Base-by-base conservation (phyloP, 1,140 invertebrate species). In the Eufriesea mexicana region DNA sequence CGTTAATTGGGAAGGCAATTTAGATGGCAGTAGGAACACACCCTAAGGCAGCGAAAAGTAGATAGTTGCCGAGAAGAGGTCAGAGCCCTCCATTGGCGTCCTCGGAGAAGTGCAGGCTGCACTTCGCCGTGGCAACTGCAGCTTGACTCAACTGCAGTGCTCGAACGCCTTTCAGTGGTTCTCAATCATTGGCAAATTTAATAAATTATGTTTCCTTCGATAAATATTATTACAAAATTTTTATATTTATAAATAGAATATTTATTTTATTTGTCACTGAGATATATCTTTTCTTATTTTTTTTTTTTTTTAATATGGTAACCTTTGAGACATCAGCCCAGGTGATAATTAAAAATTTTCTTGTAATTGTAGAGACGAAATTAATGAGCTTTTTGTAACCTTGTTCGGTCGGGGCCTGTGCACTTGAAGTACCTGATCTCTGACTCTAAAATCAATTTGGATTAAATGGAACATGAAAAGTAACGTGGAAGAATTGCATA, bases 51-150 rank as follows among this genome's bases (percentile, higher is more conserved):
- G 67, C 87, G 81, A 81, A 91, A 89, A 91, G 84, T 83, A 85
- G 83, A 87, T 81, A 70, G 71, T 68, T 49, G 82, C 79, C 59
- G 82, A 78, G 82, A 72, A 85, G 78, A 86, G 91, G 91, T 91
- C 91, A 92, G 89, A 91, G 91, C 85, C 91, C 91, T 83, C 89
- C 73, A 85, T 76, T 83, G 77, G 83, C 79, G 89, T 91, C 86
- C 89, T 90, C 89, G 87, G 72, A 79, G 71, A 70, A 87, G 81
- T 83, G 71, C 68, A 89, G 81, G 23, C 84, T 86, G 84, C 76
- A 82, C 77, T 84, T 73, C 71, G 77, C 87, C 84, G 85, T 88
- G 85, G 87, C 87, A 86, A 90, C 89, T 91, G 87, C 90, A 86
- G 84, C 81, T 71, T 84, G 75, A 70, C 80, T 74, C 71, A 59